phyloP scores from a whole-genome alignment of 2,113 vertebrate species.

The Brachirus orientalis region DNA sequence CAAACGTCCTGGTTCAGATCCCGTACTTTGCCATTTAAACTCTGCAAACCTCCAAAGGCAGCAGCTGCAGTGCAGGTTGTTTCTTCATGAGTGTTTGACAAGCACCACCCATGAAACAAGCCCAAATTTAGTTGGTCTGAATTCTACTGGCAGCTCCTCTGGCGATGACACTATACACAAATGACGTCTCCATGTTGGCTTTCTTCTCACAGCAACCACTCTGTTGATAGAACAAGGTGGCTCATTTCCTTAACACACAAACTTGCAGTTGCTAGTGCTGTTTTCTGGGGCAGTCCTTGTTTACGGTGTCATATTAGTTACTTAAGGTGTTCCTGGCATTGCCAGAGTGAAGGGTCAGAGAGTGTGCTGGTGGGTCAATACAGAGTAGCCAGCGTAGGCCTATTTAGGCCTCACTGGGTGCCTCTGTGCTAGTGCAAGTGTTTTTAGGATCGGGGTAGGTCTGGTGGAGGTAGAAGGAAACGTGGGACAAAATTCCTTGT shows the following conservation, averaged over 20 bases:
- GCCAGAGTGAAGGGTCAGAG: constrained; percentile 48
- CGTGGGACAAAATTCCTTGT: constrained; percentile 80
- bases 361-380: constrained; percentile 49
- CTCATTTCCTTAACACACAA: constrained; percentile 61
- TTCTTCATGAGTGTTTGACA: constrained; percentile 56
- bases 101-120: constrained; percentile 54
- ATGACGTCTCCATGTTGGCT: constrained; percentile 53
- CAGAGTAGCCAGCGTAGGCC: constrained; percentile 45
- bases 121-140: constrained; percentile 49
- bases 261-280: constrained; percentile 45
- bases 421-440: constrained; percentile 76
- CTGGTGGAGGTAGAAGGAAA: constrained; percentile 74
- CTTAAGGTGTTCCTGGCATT: constrained; percentile 70
- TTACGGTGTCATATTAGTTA: constrained; percentile 67
- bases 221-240: constrained; percentile 70
- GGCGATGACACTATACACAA: constrained; percentile 61
- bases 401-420: constrained; percentile 73
- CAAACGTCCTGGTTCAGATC: constrained; percentile 7
- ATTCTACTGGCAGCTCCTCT: constrained; percentile 46
- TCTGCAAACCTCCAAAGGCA: constrained; percentile 27
- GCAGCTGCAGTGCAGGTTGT: constrained; percentile 62
- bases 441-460: constrained; percentile 72
- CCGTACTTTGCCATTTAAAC: constrained; percentile 26
- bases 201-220: constrained; percentile 56
- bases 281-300: constrained; percentile 72